Conservation (phyloP, 2,888 invertebrate species). For the Phengaris alcon region DNA sequence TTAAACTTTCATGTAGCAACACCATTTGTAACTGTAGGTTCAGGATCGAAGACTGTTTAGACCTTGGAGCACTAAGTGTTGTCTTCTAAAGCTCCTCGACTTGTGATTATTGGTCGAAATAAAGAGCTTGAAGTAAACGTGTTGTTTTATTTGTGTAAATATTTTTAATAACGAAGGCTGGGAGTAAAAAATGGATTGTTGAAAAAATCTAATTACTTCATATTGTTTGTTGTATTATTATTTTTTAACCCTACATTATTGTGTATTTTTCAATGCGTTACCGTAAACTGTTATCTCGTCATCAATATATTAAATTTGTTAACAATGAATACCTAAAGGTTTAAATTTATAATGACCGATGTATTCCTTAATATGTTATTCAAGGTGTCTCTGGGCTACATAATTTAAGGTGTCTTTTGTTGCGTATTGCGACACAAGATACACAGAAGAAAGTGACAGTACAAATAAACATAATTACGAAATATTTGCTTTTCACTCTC, state of each 20-base stretch:
- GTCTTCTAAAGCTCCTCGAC: constrained; percentile 34
- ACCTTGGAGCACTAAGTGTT: constrained; percentile 17
- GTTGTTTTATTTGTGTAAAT: constrained; percentile 32
- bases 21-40: constrained; percentile 47
- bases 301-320: too few species aligned
- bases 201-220: not conserved
- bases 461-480: not conserved
- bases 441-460: not conserved
- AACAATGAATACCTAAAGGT: too few species aligned
- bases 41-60: constrained; percentile 25
- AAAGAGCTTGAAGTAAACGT: constrained; percentile 68
- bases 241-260: too few species aligned
- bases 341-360: too few species aligned
- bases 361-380: too few species aligned
- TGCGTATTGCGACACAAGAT: not conserved
- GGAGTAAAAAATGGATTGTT: not conserved
- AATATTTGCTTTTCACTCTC: not conserved
- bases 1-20: constrained; percentile 55
- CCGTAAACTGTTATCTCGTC: too few species aligned
- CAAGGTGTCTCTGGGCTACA: not conserved
- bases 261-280: too few species aligned
- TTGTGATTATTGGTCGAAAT: constrained; percentile 63
- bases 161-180: not conserved
- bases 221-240: too few species aligned
- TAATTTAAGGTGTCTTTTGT: not conserved